These are phyloP conservation scores for Drosophila serrata DNA, from an alignment of 1,140 invertebrate genomes.

Conservation along the genomic window DNA sequence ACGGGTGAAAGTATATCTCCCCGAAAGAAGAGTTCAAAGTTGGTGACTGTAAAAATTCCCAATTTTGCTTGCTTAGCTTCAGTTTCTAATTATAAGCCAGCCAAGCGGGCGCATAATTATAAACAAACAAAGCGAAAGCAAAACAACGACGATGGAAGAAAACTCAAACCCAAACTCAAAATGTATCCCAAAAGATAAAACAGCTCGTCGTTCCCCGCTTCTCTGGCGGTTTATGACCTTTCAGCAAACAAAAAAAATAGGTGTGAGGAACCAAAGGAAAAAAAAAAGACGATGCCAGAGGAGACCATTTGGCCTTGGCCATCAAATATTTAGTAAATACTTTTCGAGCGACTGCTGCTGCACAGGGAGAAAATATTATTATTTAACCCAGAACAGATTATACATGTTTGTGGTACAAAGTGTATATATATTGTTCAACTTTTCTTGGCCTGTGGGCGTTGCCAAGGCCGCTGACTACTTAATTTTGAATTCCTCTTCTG, in stretches of 20 bases:
- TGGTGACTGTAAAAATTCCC: slow-evolving; percentile 57
- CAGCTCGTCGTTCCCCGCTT: slow-evolving; percentile 1
- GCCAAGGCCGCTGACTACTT: slow-evolving; percentile 5
- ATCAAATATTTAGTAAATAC: slow-evolving; percentile 53
- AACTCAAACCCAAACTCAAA: slow-evolving; percentile 29
- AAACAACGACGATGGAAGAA: slow-evolving; percentile 27
- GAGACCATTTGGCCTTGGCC: slow-evolving; percentile 38
- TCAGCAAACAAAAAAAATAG: slow-evolving; percentile 44
- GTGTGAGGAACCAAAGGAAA: slow-evolving; percentile 17
- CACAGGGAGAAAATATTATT: slow-evolving; percentile 10
- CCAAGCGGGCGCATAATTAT: slow-evolving; percentile 74
- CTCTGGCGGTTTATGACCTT: slow-evolving; percentile 66
- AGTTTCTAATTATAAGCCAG: slow-evolving; percentile 70
- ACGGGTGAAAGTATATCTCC: slow-evolving; percentile 32
- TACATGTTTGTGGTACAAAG: neutral
- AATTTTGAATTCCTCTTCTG: neutral
- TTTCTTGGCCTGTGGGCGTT: neutral
- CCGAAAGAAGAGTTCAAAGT: slow-evolving; percentile 38
- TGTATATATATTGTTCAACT: neutral
- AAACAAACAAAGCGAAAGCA: slow-evolving; percentile 59
- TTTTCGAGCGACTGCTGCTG: slow-evolving; percentile 14
- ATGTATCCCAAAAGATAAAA: slow-evolving; percentile 41
- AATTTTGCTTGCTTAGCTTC: slow-evolving; percentile 47
- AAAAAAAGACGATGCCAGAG: slow-evolving; percentile 3
- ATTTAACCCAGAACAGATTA: neutral